Conservation (phyloP, 2,888 invertebrate species). For the Sphaerolaimus hirsutus region DNA sequence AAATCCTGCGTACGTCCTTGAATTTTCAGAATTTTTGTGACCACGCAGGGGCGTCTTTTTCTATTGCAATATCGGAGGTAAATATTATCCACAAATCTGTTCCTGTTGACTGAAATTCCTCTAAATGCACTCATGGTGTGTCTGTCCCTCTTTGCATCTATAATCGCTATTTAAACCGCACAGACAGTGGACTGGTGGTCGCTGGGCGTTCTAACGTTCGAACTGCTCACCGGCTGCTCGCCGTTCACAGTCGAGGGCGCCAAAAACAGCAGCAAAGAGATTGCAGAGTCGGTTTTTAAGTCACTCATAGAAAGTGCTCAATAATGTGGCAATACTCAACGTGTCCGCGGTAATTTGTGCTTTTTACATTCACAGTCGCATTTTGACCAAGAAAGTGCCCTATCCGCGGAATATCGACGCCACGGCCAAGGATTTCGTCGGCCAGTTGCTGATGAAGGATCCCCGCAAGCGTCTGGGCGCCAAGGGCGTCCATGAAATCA, state of each 20-base stretch:
- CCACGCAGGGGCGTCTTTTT: not conserved
- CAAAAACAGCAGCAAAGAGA: slow-evolving; percentile 74
- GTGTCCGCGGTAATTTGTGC: too few species aligned
- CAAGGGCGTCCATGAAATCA: slow-evolving; percentile 64
- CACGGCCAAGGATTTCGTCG: slow-evolving; percentile 50
- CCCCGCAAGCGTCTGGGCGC: slow-evolving; percentile 63
- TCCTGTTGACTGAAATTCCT: too few species aligned
- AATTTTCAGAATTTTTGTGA: too few species aligned
- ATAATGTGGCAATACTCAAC: too few species aligned
- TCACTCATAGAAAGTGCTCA: not conserved
- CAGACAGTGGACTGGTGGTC: slow-evolving; percentile 95
- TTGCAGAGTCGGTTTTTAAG: slow-evolving; percentile 39
- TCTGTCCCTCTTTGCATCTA: too few species aligned
- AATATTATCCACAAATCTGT: too few species aligned
- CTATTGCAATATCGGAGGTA: not conserved
- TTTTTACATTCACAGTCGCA: slow-evolving; percentile 37
- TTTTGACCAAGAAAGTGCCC: slow-evolving; percentile 62
- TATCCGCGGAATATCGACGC: slow-evolving; percentile 57
- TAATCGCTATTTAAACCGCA: too few species aligned
- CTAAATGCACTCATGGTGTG: too few species aligned
- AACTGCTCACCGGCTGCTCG: slow-evolving; percentile 78
- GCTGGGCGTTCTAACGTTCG: slow-evolving; percentile 86
- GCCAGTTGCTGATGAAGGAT: slow-evolving; percentile 61
- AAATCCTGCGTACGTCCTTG: too few species aligned
- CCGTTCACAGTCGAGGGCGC: slow-evolving; percentile 89